Conservation (phyloP, 2,113 vertebrate species). For the Dasyurus viverrinus region DNA sequence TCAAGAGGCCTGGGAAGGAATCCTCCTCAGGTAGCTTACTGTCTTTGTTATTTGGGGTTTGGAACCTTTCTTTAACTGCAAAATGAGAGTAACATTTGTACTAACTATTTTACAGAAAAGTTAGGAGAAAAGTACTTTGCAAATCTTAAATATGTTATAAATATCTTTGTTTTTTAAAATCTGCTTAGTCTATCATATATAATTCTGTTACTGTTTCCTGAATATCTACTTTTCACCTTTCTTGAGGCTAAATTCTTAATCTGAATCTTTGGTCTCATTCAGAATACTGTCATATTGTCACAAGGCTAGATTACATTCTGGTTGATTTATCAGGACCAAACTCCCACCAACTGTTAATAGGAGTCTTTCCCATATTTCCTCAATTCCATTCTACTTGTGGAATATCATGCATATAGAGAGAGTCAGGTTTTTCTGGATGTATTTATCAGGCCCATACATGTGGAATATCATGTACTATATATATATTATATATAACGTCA, state of each 20-base stretch:
- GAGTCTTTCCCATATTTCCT: background rate
- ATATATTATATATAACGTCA: background rate
- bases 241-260: background rate
- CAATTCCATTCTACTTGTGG: background rate
- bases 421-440: background rate
- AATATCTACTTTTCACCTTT: slow-evolving; percentile 27
- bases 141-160: slow-evolving; percentile 36
- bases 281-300: slow-evolving; percentile 10
- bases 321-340: background rate
- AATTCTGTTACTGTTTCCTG: slow-evolving; percentile 30
- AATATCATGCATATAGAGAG: background rate
- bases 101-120: background rate
- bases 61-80: background rate
- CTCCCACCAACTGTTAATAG: background rate
- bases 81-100: background rate
- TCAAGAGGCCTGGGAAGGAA: background rate
- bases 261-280: slow-evolving; percentile 13
- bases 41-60: background rate
- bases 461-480: background rate
- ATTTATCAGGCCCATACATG: no score
- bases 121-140: background rate
- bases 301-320: slow-evolving; percentile 19
- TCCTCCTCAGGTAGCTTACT: background rate
- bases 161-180: background rate
- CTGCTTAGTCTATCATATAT: slow-evolving; percentile 12